These are phyloP conservation scores for Chaetura pelagica DNA, from an alignment of 2,113 vertebrate genomes.

Conservation along the genomic window DNA sequence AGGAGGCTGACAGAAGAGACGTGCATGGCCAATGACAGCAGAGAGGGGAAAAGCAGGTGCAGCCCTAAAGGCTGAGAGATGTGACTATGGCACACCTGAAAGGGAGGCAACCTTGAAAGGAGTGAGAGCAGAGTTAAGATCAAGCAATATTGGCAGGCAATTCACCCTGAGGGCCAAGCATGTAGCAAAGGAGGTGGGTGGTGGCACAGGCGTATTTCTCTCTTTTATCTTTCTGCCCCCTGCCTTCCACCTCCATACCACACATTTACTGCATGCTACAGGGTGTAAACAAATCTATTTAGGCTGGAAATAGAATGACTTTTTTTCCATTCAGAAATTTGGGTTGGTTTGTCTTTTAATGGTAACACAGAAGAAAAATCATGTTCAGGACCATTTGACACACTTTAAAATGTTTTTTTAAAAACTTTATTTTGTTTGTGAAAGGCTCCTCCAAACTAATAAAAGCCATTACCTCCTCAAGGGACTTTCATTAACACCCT, in stretches of 20 bases:
- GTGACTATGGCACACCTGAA: neutral
- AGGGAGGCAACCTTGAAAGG: slow-evolving; percentile 1
- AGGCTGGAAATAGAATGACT: neutral
- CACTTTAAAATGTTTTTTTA: neutral
- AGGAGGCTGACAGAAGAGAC: neutral
- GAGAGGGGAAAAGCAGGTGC: slow-evolving; percentile 13
- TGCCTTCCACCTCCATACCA: neutral
- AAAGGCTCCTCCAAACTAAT: slow-evolving; percentile 13
- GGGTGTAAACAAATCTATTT: slow-evolving; percentile 3
- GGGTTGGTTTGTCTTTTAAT: neutral
- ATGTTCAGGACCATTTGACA: neutral
- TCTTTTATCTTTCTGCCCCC: neutral
- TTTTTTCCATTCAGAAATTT: neutral
- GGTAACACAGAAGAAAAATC: neutral
- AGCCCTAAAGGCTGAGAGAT: slow-evolving; percentile 20
- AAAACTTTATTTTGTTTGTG: neutral
- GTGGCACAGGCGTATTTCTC: neutral
- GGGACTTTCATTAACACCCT: slow-evolving; percentile 4
- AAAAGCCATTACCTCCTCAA: neutral
- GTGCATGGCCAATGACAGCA: neutral
- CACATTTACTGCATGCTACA: neutral
- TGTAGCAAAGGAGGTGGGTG: neutral
- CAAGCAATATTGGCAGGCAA: neutral
- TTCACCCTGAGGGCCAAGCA: neutral
- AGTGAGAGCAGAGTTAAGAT: neutral